phyloP scores from a whole-genome alignment of 1,140 invertebrate genomes.

The Drosophila subpulchrella region DNA sequence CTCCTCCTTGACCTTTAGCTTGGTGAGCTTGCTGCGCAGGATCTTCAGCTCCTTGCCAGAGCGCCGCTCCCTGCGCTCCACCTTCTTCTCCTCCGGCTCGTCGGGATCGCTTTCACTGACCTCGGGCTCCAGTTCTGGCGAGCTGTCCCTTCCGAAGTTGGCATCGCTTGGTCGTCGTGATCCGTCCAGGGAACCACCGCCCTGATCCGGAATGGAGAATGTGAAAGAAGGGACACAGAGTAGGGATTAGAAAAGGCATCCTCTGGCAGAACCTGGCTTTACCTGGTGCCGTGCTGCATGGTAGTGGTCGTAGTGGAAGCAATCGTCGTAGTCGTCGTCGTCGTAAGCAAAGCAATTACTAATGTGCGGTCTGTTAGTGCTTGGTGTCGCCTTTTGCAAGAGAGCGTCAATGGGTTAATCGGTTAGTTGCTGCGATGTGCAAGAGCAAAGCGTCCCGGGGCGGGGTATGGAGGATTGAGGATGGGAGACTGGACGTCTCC shows the following conservation, averaged over 20 bases:
- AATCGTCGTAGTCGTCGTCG: slow-evolving; percentile 66
- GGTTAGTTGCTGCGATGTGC: slow-evolving; percentile 39
- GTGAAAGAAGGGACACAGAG: slow-evolving; percentile 1
- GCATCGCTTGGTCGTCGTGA: slow-evolving; percentile 75
- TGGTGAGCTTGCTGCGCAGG: slow-evolving; percentile 91
- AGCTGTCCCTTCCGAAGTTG: slow-evolving; percentile 76
- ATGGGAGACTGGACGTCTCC: slow-evolving; percentile 13
- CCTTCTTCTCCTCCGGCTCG: slow-evolving; percentile 89
- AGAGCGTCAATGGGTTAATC: slow-evolving; percentile 71
- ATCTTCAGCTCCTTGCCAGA: slow-evolving; percentile 90
- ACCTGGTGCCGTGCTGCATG: slow-evolving; percentile 61
- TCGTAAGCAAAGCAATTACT: slow-evolving; percentile 83
- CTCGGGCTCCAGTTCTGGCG: slow-evolving; percentile 85
- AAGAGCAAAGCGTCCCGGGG: slow-evolving; percentile 30
- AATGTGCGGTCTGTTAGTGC: slow-evolving; percentile 77
- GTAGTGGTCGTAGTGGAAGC: slow-evolving; percentile 65
- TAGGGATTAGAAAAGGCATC: not conserved
- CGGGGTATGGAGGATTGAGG: slow-evolving; percentile 21
- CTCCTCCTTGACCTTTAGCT: slow-evolving; percentile 91
- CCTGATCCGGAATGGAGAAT: slow-evolving; percentile 44
- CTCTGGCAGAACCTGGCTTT: slow-evolving; percentile 29
- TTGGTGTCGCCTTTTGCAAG: slow-evolving; percentile 75
- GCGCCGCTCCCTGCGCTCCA: slow-evolving; percentile 86
- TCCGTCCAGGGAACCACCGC: slow-evolving; percentile 72
- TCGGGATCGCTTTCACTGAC: slow-evolving; percentile 88